Percentiles rank a stretch among this genome's conserved stretches.
Conservation (phyloP, 2,888 invertebrate genomes). For the Erannis defoliaria region DNA sequence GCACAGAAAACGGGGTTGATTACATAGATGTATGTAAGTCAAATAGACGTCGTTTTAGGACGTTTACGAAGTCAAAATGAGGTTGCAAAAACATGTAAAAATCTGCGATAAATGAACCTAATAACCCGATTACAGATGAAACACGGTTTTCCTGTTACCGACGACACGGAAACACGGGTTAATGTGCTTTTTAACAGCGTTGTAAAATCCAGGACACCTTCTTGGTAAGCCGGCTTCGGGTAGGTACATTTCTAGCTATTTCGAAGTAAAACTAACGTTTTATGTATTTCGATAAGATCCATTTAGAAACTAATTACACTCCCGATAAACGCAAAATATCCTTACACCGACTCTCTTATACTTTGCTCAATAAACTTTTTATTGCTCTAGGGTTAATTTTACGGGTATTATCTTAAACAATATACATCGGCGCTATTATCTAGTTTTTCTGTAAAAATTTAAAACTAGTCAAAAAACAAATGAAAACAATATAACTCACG, state of each 20-base stretch:
- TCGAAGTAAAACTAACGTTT: neutral
- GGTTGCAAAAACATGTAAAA: conserved; percentile 67
- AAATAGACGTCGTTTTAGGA: conserved; percentile 32
- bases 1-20: conserved; percentile 46
- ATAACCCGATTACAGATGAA: conserved; percentile 66
- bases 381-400: no score
- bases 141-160: conserved; percentile 73
- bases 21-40: conserved; percentile 44
- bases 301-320: no score
- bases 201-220: conserved; percentile 42
- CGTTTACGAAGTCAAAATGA: conserved; percentile 32
- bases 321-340: no score
- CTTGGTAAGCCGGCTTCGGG: conserved; percentile 31
- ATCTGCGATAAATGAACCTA: conserved; percentile 60
- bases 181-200: conserved; percentile 40
- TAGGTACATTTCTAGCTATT: neutral
- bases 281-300: neutral
- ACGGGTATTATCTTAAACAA: neutral
- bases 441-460: neutral
- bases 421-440: no score
- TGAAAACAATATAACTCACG: conserved; percentile 6
- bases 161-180: conserved; percentile 39
- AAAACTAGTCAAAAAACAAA: neutral
- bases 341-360: no score
- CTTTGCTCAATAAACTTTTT: neutral